Evolutionary conservation across 2,888 invertebrate genomes (phyloP), one percentile per base, ranked within the genome.

Genomic region (Arenicola marina): DNA sequence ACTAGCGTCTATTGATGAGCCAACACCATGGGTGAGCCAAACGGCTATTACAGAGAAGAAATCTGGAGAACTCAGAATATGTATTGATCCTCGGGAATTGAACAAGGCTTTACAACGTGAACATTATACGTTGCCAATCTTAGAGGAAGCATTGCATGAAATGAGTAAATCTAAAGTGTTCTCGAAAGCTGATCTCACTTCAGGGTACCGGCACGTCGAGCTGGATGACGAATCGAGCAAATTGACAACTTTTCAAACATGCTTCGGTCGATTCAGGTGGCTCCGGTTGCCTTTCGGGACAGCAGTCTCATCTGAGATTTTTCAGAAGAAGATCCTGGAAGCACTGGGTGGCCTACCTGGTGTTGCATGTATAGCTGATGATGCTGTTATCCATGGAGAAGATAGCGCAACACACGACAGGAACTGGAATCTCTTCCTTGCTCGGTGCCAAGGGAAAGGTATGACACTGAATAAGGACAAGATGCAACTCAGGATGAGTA

Each of bases 11-110:
- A 60, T 68, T 1, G 44, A 21, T 28, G 58, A 63, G 58, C 68
- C 71, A 26, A 69, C 71, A 11, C 62, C 59, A 24, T 71, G 69
- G 68, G 62, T 73, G 11, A 72, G 53, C 33, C 63, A 67, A 38
- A 31, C 63, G 28, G 73, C 68, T 1, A 48, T 61, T 2, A 63
- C 61, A 24, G 44, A 48, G 11, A 71, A 71, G 54, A 61, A 62
- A 21, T 51, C 56, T 21, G 67, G 68, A 32, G 66, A 63, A 24
- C 43, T 70, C 3, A 57, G 70, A 45, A 53, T 70, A 4, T 73
- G 67, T 56, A 51, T 71, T 21, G 71, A 73, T 45, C 70, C 71
- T 28, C 61, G 57, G 29, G 59, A 61, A 28, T 51, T 73, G 2
- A 74, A 71, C 56, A 56, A 59, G 46, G 64, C 62, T 11, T 11